These are phyloP conservation scores for Andrena hattorfiana DNA, from an alignment of 2,888 invertebrate genomes.

Conservation along the genomic window DNA sequence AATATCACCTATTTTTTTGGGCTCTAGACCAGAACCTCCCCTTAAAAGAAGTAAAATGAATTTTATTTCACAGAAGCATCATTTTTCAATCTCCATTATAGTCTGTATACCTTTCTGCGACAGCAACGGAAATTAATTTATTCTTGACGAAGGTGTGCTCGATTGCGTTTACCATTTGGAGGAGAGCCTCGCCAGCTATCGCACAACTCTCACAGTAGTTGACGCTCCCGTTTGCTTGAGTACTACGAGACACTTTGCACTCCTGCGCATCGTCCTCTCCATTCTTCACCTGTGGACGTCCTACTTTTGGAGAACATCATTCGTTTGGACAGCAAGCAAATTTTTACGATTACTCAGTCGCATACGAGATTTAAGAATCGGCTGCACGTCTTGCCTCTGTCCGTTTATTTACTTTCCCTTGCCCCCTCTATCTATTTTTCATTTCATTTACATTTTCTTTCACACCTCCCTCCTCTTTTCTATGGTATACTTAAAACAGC, in stretches of 20 bases:
- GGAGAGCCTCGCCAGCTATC: slow-evolving; percentile 54
- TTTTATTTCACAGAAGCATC: not conserved
- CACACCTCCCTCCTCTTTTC: too few relatives aligned
- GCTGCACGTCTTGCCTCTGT: not conserved
- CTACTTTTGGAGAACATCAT: slow-evolving; percentile 41
- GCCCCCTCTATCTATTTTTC: not conserved
- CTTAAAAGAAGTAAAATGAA: not conserved
- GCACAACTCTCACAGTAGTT: slow-evolving; percentile 66
- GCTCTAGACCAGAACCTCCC: too few relatives aligned
- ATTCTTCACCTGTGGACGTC: slow-evolving; percentile 54
- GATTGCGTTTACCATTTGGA: slow-evolving; percentile 69
- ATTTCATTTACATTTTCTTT: not conserved
- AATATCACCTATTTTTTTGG: too few relatives aligned
- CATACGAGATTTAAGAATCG: slow-evolving; percentile 1
- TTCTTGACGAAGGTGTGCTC: slow-evolving; percentile 62
- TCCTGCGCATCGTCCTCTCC: not conserved
- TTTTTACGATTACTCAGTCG: slow-evolving; percentile 21
- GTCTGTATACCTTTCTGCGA: slow-evolving; percentile 53
- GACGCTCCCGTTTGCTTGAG: slow-evolving; percentile 41
- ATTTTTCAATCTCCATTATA: not conserved
- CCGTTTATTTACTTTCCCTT: not conserved
- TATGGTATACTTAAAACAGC: too few relatives aligned
- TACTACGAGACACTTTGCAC: slow-evolving; percentile 52
- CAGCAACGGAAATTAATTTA: slow-evolving; percentile 71
- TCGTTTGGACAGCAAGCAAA: slow-evolving; percentile 17